Evolutionary conservation across 2,113 vertebrate species (phyloP), one percentile per base, ranked within the genome.

Genomic region (Salvelinus fontinalis): DNA sequence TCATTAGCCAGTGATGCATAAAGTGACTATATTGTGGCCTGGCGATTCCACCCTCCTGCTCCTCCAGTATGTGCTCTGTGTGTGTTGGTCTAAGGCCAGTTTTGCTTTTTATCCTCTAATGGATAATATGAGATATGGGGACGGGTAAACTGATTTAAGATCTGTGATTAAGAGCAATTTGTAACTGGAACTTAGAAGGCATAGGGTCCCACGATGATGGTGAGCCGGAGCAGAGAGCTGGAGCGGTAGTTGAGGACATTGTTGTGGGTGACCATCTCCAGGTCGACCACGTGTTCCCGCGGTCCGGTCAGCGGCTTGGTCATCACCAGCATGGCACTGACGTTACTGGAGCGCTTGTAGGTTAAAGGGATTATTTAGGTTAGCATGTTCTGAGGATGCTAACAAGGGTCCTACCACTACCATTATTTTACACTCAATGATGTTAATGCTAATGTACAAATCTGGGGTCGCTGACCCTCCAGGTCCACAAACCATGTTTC

Each of bases 181-280:
- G 5, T 14, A 54, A 54, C 13, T 54, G 51, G 16, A 54, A 54
- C 67, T 92, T 84, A 93, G 89, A 99, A 99, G 79, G 95, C 77
- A 1, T 97, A 98, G 11, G 96, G 96, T 73, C 98, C 98, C 75
- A 99, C 97, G 44, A 99, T 95, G 91, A 99, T 93, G 64, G 97
- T 99, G 91, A 99, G 80, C 86, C 97, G 93, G 77, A 99, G 91
- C 93, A 99, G 93, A 0, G 98, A 99, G 92, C 94, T 98, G 67
- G 96, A 93, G 68, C 96, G 97, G 83, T 95, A 98, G 79, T 96
- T 97, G 89, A 97, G 94, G 86, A 91, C 81, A 67, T 93, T 94
- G 90, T 95, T 97, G 86, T 97, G 96, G 4, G 97, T 99, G 88
- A 98, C 84, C 97, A 99, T 98, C 94, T 99, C 98, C 92, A 99